Conservation (phyloP, 2,113 vertebrate species). For the Laterallus jamaicensis region DNA sequence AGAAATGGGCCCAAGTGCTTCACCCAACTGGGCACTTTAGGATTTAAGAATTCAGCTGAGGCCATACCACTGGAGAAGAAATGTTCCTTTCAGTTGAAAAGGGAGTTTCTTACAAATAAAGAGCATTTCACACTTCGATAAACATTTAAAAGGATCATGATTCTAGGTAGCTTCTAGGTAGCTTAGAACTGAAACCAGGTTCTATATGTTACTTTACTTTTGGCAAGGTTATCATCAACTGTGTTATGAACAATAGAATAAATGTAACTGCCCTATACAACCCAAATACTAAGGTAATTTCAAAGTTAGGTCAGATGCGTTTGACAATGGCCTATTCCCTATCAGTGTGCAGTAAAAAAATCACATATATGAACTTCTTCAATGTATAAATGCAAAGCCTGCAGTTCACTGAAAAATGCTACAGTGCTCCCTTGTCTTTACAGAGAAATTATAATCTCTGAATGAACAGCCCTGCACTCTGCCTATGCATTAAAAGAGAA, state of each 20-base stretch:
- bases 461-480: neutral
- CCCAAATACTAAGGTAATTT: neutral
- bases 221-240: neutral
- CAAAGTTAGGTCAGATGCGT: neutral
- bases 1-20: neutral
- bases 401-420: neutral
- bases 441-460: neutral
- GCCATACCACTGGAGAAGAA: neutral
- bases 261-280: neutral
- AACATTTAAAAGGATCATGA: neutral
- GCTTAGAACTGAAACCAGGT: neutral
- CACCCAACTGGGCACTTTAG: neutral
- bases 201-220: neutral
- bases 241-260: neutral
- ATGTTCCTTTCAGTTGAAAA: neutral
- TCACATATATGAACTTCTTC: neutral
- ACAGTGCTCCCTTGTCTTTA: neutral
- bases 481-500: neutral
- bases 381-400: neutral
- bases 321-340: neutral
- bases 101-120: neutral
- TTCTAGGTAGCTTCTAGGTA: neutral
- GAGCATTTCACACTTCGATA: neutral
- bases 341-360: neutral
- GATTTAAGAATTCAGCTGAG: neutral